Conservation (phyloP, 2,797 vertebrate species). For the Mycteria americana region DNA sequence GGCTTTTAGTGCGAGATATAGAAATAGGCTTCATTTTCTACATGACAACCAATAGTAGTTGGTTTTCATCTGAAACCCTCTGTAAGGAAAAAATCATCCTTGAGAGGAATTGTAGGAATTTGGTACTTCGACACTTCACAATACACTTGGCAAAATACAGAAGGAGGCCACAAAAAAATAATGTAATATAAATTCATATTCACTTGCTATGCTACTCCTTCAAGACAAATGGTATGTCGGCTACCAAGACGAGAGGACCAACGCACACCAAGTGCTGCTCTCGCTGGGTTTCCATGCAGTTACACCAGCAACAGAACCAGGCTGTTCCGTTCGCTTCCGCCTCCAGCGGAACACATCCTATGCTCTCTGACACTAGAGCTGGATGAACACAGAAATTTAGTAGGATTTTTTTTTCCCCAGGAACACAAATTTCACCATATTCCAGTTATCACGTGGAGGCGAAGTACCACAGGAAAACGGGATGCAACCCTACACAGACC, state of each 20-base stretch:
- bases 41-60: rapidly evolving
- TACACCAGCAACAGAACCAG: rapidly evolving
- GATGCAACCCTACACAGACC: rapidly evolving
- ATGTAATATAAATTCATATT: rapidly evolving
- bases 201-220: neutral
- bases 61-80: neutral
- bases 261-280: neutral
- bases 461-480: neutral
- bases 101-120: neutral
- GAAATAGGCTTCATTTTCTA: neutral
- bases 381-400: rapidly evolving
- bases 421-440: neutral
- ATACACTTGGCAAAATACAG: neutral
- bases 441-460: rapidly evolving
- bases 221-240: rapidly evolving
- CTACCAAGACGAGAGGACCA: too few species aligned
- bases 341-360: neutral
- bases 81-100: neutral
- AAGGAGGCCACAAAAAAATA: neutral
- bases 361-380: neutral
- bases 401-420: neutral
- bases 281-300: neutral
- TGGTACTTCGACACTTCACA: neutral
- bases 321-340: rapidly evolving
- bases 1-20: rapidly evolving